These are phyloP conservation scores for Brachionus koreanus DNA, from an alignment of 1,140 invertebrate species.

Conservation along the genomic window DNA sequence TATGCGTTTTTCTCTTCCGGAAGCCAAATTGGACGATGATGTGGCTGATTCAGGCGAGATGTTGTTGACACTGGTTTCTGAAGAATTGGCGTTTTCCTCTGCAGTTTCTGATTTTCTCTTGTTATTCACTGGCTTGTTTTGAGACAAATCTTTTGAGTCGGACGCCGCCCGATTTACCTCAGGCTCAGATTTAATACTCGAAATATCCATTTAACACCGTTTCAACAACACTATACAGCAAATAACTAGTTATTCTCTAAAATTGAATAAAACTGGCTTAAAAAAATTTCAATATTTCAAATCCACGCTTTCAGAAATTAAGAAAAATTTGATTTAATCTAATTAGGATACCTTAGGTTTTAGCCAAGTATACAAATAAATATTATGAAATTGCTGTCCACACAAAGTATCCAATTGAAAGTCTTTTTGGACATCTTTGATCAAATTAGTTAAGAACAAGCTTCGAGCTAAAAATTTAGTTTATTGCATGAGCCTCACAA, in stretches of 20 bases:
- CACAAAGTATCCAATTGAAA: background rate
- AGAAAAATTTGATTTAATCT: background rate
- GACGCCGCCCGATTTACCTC: background rate
- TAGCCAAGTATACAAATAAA: background rate
- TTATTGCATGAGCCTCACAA: constrained; percentile 24
- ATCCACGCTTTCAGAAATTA: constrained; percentile 1
- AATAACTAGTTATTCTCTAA: background rate
- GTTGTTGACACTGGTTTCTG: background rate
- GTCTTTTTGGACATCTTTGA: background rate
- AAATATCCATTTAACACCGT: background rate
- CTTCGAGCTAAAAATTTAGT: background rate
- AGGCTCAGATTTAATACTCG: background rate
- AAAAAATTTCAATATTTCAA: constrained; percentile 23
- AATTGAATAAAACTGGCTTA: constrained; percentile 23
- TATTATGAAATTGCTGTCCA: background rate
- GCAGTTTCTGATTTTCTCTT: constrained; percentile 5
- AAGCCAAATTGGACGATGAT: background rate
- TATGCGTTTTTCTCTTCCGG: constrained; percentile 30
- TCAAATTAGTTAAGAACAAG: background rate
- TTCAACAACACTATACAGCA: background rate
- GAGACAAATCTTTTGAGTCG: background rate
- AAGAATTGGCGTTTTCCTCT: background rate
- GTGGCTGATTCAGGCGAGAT: background rate
- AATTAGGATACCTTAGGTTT: background rate
- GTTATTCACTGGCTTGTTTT: background rate